Base-by-base conservation (phyloP, 1,140 invertebrate genomes). In the Trichonephila clavata region DNA sequence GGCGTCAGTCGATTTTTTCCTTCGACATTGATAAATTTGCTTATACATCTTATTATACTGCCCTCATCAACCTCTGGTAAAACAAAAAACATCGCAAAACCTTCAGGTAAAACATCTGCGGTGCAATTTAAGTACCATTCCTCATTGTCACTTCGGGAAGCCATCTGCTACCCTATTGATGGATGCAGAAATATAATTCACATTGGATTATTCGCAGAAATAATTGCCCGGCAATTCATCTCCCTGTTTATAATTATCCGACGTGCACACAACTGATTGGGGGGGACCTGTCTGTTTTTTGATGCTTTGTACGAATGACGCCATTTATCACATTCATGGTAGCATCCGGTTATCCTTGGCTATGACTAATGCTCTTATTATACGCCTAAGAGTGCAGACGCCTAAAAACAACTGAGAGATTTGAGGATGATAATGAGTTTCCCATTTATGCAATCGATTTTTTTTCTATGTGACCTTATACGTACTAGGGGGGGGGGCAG, bases 231-330 rank as follows among this genome's bases (percentile, higher is more conserved):
- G 84, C 84, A 87, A 93, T 93, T 93, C 92, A 93, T 93, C 92
- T 93, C 84, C n/a, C 63, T 93, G 83, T 93, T 93, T 93, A 93
- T 93, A 93, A 93, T 93, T 93, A 93, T 93, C 92, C n/a, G 92
- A 88, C 86, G 91, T 89, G 87, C 87, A 89, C 63, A 89, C 87
- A 89, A 60, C 16, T 57, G 61, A 77, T 18, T 7, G 24, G 71
- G 27, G n/a, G 21, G 59, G 83, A 86, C 81, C 83, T 92, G 91
- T 92, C 91, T 84, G 81, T 32, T 63, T 86, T 92, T 92, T 92
- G 91, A 92, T 92, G 91, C 77, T 81, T 60, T 83, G 89, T 83
- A 32, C 61, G 63, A 86, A 65, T 84, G 61, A 32, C n/a, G 60
- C 32, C 91, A 92, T 92, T 92, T 92, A 92, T 92, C 91, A 92